Percentiles rank a stretch among this genome's conserved stretches.
Conservation (phyloP, 1,140 invertebrate genomes). For the Uloborus diversus region DNA sequence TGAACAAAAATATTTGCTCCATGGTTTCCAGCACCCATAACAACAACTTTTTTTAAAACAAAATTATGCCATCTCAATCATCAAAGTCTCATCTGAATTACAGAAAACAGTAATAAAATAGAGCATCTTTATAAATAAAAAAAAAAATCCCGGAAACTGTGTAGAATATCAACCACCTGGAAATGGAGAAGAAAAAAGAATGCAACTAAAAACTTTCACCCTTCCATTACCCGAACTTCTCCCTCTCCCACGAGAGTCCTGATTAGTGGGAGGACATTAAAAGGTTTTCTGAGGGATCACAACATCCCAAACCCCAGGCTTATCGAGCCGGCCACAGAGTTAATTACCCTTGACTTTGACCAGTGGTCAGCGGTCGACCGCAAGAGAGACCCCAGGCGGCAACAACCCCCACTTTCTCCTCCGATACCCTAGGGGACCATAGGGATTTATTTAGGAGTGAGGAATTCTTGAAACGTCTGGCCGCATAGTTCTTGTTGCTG, state of each 20-base stretch:
- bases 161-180: no score
- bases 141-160: no score
- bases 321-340: slow-evolving; percentile 34
- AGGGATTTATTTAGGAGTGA: slow-evolving; percentile 49
- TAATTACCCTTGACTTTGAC: slow-evolving; percentile 55
- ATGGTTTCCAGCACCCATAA: no score
- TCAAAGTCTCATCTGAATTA: no score
- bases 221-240: slow-evolving; percentile 29
- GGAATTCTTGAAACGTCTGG: slow-evolving; percentile 27
- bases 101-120: no score
- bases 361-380: slow-evolving; percentile 48
- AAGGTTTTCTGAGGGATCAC: background rate
- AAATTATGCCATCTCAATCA: no score
- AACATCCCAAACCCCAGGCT: no score
- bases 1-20: no score
- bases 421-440: slow-evolving; percentile 25
- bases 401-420: background rate
- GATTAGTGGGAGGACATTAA: slow-evolving; percentile 52
- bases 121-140: no score
- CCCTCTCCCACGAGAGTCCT: slow-evolving; percentile 5
- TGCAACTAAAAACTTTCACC: slow-evolving; percentile 12
- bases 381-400: slow-evolving; percentile 21
- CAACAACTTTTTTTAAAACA: no score
- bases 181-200: slow-evolving; percentile 5
- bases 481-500: background rate